These are phyloP conservation scores for Gallinago nigripennis DNA, from an alignment of 2,797 vertebrate genomes.

Conservation along the genomic window DNA sequence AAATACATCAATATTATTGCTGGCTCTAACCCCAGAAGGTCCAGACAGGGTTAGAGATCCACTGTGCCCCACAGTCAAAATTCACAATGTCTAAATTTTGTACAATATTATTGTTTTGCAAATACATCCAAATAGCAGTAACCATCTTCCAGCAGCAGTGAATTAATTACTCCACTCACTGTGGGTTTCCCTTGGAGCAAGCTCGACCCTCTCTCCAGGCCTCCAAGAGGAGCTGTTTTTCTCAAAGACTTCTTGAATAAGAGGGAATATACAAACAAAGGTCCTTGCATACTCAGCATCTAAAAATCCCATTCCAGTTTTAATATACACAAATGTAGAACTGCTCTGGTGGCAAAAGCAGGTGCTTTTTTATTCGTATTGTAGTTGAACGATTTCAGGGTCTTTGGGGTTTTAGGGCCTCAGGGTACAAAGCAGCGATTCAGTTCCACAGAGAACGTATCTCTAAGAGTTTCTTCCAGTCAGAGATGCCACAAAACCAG, in stretches of 20 bases:
- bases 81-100: neutral
- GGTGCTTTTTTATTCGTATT: neutral
- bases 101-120: neutral
- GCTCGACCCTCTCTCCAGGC: neutral
- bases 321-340: neutral
- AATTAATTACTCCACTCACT: neutral
- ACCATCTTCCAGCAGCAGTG: neutral
- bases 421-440: neutral
- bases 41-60: neutral
- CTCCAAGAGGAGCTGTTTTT: neutral
- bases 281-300: neutral
- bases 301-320: neutral
- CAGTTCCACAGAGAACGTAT: neutral
- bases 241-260: neutral
- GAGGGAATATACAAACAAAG: neutral
- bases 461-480: neutral
- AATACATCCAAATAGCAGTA: neutral
- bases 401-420: neutral
- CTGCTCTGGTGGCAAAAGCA: neutral
- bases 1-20: neutral
- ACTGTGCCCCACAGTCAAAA: neutral
- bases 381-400: neutral
- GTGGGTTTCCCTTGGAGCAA: neutral
- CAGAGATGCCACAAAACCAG: neutral
- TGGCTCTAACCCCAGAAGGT: neutral